phyloP scores from a whole-genome alignment of 2,113 vertebrate genomes.

The Urocynchramus pylzowi region DNA sequence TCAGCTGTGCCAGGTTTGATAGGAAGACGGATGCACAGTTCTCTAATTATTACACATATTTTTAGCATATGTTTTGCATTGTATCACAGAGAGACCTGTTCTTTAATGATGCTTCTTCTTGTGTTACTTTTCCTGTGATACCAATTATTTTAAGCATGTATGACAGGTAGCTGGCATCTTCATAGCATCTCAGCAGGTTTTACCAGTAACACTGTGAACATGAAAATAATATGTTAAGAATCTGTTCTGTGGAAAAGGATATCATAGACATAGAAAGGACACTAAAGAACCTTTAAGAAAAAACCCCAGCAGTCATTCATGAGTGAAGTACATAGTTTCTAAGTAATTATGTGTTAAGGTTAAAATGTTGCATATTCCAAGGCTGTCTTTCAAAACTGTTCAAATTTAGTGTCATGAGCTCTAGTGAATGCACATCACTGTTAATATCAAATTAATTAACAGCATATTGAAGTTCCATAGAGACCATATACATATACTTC shows the following conservation, averaged over 20 bases:
- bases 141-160: constrained; percentile 64
- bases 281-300: neutral
- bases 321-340: neutral
- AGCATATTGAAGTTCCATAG: neutral
- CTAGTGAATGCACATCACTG: neutral
- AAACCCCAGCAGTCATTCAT: neutral
- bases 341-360: neutral
- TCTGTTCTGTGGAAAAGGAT: neutral
- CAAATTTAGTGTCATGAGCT: neutral
- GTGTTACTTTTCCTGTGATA: constrained; percentile 61
- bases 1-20: neutral
- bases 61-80: constrained; percentile 55
- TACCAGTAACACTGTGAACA: constrained; percentile 34
- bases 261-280: neutral
- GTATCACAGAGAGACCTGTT: constrained; percentile 58
- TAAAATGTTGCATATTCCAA: neutral
- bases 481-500: neutral
- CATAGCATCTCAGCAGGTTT: constrained; percentile 68
- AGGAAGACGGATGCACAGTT: neutral
- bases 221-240: constrained; percentile 13
- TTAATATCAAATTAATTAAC: constrained; percentile 34
- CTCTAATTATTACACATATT: constrained; percentile 45
- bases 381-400: neutral
- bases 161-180: constrained; percentile 56
- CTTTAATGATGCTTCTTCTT: constrained; percentile 58